A percentile compares a stretch with the other conserved stretches of the same genome.
Evolutionary conservation across 2,113 vertebrate genomes (phyloP).

Genomic region (Crotalus horridus): DNA sequence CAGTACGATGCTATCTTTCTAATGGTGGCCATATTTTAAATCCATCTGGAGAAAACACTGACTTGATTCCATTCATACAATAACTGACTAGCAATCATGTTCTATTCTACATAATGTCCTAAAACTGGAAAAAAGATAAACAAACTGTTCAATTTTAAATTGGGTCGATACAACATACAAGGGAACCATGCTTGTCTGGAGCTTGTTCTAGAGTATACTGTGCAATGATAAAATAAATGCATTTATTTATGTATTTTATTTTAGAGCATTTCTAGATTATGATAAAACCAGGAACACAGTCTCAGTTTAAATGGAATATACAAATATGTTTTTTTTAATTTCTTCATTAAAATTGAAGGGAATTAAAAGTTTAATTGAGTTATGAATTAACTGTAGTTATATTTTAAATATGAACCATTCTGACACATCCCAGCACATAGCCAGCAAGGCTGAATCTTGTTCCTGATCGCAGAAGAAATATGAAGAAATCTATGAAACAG

Average conservation of each 20-base stretch:
- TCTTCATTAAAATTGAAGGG: neutral
- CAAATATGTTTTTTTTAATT: neutral
- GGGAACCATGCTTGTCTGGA: neutral
- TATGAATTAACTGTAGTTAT: neutral
- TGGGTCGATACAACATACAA: neutral
- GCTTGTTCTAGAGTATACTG: neutral
- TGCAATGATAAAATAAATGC: neutral
- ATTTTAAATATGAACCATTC: neutral
- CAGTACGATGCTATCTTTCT: neutral
- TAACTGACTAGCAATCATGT: neutral
- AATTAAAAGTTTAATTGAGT: neutral
- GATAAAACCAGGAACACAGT: neutral
- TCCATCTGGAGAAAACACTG: neutral
- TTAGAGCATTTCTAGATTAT: neutral
- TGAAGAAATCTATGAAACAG: neutral
- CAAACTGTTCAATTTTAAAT: neutral
- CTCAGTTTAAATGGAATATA: neutral
- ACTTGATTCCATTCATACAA: neutral
- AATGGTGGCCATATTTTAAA: neutral
- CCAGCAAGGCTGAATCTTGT: neutral
- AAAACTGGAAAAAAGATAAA: neutral
- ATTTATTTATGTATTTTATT: neutral
- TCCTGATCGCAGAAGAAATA: neutral
- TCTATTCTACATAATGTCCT: neutral
- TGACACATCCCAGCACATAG: neutral